Conservation (phyloP, 2,113 vertebrate genomes). For the Saguinus midas region DNA sequence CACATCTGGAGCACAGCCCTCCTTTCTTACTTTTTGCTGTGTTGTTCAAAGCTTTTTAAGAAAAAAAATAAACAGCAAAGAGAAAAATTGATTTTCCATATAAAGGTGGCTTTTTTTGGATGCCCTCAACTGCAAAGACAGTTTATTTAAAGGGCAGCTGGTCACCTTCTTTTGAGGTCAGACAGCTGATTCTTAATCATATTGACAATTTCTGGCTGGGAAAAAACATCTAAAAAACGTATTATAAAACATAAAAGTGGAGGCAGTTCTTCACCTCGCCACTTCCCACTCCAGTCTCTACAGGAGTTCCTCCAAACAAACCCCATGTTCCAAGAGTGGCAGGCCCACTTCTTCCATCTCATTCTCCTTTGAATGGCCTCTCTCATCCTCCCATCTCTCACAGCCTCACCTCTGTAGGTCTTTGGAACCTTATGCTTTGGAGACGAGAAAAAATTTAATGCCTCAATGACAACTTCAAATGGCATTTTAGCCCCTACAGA, state of each 20-base stretch:
- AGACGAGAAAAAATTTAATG: conserved; percentile 21
- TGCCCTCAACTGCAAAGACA: background rate
- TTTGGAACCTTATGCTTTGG: background rate
- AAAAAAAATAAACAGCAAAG: background rate
- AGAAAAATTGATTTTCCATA: conserved; percentile 34
- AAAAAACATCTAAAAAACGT: conserved; percentile 43
- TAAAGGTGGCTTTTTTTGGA: background rate
- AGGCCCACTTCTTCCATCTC: background rate
- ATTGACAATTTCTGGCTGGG: conserved; percentile 49
- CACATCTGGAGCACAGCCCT: conserved; percentile 38
- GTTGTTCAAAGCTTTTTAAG: conserved; percentile 48
- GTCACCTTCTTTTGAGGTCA: conserved; percentile 48
- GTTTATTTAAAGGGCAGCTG: background rate
- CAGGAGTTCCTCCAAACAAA: background rate
- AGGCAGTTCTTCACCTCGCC: background rate
- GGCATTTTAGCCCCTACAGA: background rate
- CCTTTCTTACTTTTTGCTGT: background rate
- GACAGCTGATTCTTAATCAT: conserved; percentile 49
- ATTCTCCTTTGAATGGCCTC: background rate
- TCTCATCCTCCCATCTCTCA: background rate
- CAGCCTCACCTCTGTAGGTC: background rate
- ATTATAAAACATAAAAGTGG: conserved; percentile 57
- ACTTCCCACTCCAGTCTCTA: background rate
- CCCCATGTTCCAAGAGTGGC: background rate
- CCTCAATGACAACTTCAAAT: background rate